These are phyloP conservation scores for Athene cunicularia DNA, from an alignment of 2,113 vertebrate genomes.

Conservation along the genomic window DNA sequence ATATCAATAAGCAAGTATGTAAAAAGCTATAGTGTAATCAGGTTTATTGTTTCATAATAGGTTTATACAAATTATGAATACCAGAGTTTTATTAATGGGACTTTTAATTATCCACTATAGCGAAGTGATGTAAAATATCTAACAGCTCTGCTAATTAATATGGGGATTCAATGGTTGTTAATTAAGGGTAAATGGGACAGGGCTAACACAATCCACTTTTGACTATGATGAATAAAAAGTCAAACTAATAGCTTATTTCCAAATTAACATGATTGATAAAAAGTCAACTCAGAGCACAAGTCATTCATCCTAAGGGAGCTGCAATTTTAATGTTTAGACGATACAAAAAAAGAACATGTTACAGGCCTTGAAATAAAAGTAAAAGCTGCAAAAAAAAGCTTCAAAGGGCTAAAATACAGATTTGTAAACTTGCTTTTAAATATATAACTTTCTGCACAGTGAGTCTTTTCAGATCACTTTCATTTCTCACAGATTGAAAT, in stretches of 20 bases:
- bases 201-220: slow-evolving; percentile 82
- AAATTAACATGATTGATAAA: slow-evolving; percentile 84
- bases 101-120: slow-evolving; percentile 89
- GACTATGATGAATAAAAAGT: slow-evolving; percentile 85
- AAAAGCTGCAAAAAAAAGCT: not conserved
- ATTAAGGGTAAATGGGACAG: slow-evolving; percentile 94
- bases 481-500: not conserved
- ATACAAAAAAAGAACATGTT: slow-evolving; percentile 27
- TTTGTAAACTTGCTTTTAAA: slow-evolving; percentile 39
- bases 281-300: slow-evolving; percentile 66
- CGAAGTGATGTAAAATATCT: slow-evolving; percentile 90
- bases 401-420: slow-evolving; percentile 8
- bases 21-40: slow-evolving; percentile 42
- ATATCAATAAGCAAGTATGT: slow-evolving; percentile 14
- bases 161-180: slow-evolving; percentile 88
- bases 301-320: slow-evolving; percentile 47
- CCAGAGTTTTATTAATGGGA: slow-evolving; percentile 87
- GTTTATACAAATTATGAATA: slow-evolving; percentile 84
- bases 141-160: slow-evolving; percentile 93
- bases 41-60: slow-evolving; percentile 75
- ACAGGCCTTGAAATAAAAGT: slow-evolving; percentile 38
- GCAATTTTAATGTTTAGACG: slow-evolving; percentile 52
- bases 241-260: slow-evolving; percentile 85
- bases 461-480: slow-evolving; percentile 16
- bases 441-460: not conserved